phyloP scores from a whole-genome alignment of 2,888 invertebrate genomes.

The Oscheius sp. region DNA sequence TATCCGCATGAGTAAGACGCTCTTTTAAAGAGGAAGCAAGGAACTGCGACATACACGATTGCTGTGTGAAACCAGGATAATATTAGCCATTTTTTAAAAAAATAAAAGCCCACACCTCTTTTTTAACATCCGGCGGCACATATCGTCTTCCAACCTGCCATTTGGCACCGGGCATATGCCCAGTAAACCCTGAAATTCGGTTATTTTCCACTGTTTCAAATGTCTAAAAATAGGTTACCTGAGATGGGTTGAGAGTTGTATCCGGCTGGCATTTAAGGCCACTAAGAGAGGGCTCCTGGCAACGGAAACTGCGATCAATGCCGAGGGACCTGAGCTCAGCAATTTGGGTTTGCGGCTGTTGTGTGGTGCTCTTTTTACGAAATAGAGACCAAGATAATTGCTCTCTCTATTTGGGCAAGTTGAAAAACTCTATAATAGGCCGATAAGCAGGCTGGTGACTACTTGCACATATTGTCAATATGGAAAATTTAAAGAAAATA shows the following conservation, averaged over 20 bases:
- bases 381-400: constrained; percentile 19
- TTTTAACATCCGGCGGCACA: constrained; percentile 35
- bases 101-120: neutral
- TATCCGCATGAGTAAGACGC: no score
- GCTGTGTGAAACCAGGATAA: no score
- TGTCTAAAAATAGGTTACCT: neutral
- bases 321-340: neutral
- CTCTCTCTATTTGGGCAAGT: neutral
- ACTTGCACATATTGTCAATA: no score
- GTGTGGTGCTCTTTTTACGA: constrained; percentile 3
- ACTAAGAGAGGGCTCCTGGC: constrained; percentile 21
- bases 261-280: constrained; percentile 28
- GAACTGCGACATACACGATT: no score
- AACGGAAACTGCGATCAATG: constrained; percentile 31
- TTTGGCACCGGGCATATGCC: constrained; percentile 60
- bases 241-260: constrained; percentile 23
- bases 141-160: constrained; percentile 59
- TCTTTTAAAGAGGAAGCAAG: no score
- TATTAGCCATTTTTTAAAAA: no score
- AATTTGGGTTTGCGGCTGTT: constrained; percentile 2
- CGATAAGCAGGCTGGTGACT: no score
- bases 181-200: constrained; percentile 54
- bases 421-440: no score
- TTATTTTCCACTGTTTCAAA: no score
- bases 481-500: no score